A percentile compares a stretch with the other conserved stretches of the same genome.
Evolutionary conservation across 2,113 vertebrate species (phyloP).

Genomic region (Lasiurus borealis): DNA sequence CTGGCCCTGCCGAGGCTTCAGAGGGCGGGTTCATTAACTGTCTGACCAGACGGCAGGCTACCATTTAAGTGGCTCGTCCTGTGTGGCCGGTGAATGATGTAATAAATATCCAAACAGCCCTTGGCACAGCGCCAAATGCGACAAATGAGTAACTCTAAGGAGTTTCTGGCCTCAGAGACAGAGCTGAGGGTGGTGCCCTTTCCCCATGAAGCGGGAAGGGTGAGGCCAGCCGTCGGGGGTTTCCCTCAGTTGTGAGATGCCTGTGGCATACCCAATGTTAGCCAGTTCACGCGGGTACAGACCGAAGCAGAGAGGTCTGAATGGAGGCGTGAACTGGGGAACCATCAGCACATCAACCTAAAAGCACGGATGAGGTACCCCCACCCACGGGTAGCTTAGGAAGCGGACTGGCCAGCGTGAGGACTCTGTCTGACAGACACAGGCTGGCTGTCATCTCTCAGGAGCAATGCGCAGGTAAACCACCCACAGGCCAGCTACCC

Average conservation of each 20-base stretch:
- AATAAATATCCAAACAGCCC: too few species aligned
- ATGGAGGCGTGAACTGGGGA: not conserved
- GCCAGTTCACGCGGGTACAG: not conserved
- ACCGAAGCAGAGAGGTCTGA: not conserved
- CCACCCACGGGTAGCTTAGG: not conserved
- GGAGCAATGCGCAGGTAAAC: not conserved
- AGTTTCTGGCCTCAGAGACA: not conserved
- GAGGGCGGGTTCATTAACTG: too few species aligned
- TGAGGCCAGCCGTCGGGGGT: not conserved
- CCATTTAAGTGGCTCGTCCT: too few species aligned
- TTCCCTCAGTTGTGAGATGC: not conserved
- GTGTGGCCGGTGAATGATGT: too few species aligned
- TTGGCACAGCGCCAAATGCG: not conserved
- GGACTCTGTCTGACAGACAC: not conserved
- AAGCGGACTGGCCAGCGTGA: not conserved
- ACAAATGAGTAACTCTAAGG: not conserved
- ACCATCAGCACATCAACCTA: not conserved
- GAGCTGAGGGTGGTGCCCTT: not conserved
- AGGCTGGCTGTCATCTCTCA: not conserved
- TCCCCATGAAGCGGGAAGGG: not conserved
- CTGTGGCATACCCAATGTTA: not conserved
- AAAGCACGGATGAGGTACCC: not conserved
- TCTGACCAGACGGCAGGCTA: too few species aligned
- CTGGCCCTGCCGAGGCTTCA: too few species aligned
- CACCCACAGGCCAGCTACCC: not conserved